Evolutionary conservation across 2,113 vertebrate genomes (phyloP).

Genomic region (Xiphophorus maculatus): DNA sequence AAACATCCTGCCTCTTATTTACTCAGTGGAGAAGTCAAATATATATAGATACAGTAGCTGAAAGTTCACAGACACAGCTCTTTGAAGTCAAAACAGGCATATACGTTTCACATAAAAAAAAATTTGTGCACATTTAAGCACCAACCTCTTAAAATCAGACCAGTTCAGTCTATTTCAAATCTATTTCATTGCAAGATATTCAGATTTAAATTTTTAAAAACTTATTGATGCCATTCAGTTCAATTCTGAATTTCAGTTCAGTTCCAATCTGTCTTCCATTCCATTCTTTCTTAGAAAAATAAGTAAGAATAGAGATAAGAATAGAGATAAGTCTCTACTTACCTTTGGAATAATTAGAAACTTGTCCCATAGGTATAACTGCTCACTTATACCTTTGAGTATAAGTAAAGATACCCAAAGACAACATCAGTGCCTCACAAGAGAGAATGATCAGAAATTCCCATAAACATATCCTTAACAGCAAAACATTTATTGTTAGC

Average conservation of each 20-base stretch:
- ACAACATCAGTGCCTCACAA: neutral
- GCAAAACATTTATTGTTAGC: neutral
- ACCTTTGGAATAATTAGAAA: no score
- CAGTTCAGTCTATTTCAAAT: neutral
- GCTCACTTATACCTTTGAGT: no score
- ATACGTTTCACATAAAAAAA: no score
- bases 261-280: neutral
- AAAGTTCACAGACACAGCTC: neutral
- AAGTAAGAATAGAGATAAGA: no score
- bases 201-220: neutral
- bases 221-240: neutral
- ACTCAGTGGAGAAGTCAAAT: constrained; percentile 18
- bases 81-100: neutral
- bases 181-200: neutral
- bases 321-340: no score
- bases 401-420: neutral
- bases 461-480: neutral
- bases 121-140: neutral
- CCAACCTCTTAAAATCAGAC: neutral
- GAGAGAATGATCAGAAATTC: neutral
- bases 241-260: neutral
- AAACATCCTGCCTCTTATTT: constrained; percentile 37
- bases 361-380: no score
- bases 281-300: neutral
- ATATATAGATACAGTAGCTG: neutral